These are phyloP conservation scores for Crotophaga sulcirostris DNA, from an alignment of 2,113 vertebrate species.

Conservation along the genomic window DNA sequence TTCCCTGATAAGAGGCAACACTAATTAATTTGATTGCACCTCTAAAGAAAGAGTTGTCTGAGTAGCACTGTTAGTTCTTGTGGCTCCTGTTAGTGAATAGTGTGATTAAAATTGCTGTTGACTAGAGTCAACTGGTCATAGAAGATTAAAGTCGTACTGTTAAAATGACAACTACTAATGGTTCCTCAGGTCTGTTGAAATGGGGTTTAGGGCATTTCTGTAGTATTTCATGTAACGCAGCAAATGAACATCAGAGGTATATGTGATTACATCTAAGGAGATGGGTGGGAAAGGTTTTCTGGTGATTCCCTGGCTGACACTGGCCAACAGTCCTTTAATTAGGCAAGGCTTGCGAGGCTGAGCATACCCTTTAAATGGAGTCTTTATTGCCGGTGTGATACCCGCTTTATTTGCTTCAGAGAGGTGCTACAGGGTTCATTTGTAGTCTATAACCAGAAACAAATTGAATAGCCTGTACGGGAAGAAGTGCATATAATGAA, in stretches of 20 bases:
- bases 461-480: not conserved
- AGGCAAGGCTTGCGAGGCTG: not conserved
- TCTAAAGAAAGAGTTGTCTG: not conserved
- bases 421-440: not conserved
- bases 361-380: slow-evolving; percentile 62
- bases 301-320: not conserved
- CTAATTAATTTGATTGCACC: not conserved
- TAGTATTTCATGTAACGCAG: not conserved
- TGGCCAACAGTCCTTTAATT: not conserved
- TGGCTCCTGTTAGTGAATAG: not conserved
- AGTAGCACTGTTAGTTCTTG: not conserved
- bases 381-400: not conserved
- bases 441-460: not conserved
- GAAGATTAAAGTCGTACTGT: not conserved
- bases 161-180: not conserved
- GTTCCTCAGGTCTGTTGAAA: not conserved
- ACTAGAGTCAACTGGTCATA: not conserved
- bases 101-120: not conserved
- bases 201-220: not conserved
- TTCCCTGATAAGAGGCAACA: not conserved
- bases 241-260: not conserved
- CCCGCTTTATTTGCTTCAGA: not conserved
- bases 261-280: slow-evolving; percentile 21
- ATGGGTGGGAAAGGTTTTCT: slow-evolving; percentile 26
- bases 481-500: not conserved